Percentiles rank a stretch among this genome's conserved stretches.
Conservation (phyloP, 2,888 invertebrate genomes). For the Napeogenes inachia region DNA sequence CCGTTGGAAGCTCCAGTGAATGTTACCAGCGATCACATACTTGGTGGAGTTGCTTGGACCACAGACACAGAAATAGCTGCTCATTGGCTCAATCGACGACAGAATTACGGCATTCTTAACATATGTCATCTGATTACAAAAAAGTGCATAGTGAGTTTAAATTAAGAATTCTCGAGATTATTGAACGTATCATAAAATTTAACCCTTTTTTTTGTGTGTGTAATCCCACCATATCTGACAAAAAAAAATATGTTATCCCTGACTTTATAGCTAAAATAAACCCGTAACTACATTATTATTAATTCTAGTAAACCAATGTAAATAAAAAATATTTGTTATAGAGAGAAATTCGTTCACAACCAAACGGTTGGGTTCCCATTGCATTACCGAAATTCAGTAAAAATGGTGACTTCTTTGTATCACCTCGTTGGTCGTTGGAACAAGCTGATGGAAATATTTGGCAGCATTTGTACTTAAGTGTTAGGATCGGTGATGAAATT, state of each 20-base stretch:
- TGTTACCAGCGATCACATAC: conserved; percentile 80
- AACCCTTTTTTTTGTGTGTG: too few relatives aligned
- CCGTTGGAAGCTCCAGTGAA: conserved; percentile 64
- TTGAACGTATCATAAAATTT: not conserved
- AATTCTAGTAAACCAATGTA: not conserved
- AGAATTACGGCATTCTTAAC: conserved; percentile 82
- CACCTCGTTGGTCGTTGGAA: conserved; percentile 58
- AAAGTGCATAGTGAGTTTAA: conserved; percentile 48
- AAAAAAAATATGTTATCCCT: not conserved
- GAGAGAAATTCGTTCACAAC: conserved; percentile 73
- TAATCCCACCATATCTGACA: not conserved
- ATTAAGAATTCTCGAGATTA: not conserved
- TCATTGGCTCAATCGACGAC: conserved; percentile 91
- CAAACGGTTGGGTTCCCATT: conserved; percentile 84
- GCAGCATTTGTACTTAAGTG: conserved; percentile 65
- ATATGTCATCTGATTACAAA: conserved; percentile 70
- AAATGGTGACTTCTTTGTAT: conserved; percentile 61
- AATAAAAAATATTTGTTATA: conserved; percentile 39
- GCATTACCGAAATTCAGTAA: conserved; percentile 76
- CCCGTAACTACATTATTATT: not conserved
- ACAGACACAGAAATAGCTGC: conserved; percentile 80
- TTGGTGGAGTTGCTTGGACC: conserved; percentile 86
- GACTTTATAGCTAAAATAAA: too few relatives aligned
- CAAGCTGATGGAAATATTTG: conserved; percentile 68
- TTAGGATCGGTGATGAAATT: conserved; percentile 49